Base-by-base conservation (phyloP, 2,113 vertebrate genomes). In the Nibea albiflora region DNA sequence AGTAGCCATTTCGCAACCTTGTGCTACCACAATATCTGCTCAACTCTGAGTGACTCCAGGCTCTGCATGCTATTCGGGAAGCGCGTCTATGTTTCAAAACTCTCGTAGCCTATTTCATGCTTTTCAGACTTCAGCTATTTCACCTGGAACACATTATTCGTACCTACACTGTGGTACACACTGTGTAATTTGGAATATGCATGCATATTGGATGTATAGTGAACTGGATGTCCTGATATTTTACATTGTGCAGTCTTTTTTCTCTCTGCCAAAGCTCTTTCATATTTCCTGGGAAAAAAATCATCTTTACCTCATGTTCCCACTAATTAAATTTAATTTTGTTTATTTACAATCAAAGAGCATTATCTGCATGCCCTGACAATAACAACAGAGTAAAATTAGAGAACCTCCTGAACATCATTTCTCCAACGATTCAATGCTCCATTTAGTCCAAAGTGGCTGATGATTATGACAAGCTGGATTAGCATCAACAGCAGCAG, bases 391-490 rank as follows among this genome's bases (percentile, higher is more conserved):
- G 82, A 42, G 61, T 8, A 28, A 73, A 81, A 78, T 74, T 57
- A 66, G 60, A 31, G 16, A 31, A 52, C 11, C 28, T 67, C 61
- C 50, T 73, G 73, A 6, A 46, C n/a, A 53, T 46, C n/a, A 65
- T 54, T n/a, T 75, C 31, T 83, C 47, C 28, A 19, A 56, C 39
- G 6, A 80, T 73, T 53, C 66, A 67, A 6, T 63, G 79, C 81
- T 72, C 52, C 65, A 76, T 80, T 86, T 79, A 65, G 46, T 78
- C 47, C 76, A 76, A 81, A 79, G 76, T 78, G 62, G 76, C 28
- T 73, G 76, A 87, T 78, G 70, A 88, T 85, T 61, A 61, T 54
- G 82, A 85, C 83, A 76, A 77, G 73, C 39, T 77, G 68, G 83
- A 85, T 91, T 70, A 76, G 26, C 68, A 73, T 46, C 77, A 89